phyloP scores from a whole-genome alignment of 2,888 invertebrate species.

The Ganaspis brasiliensis region DNA sequence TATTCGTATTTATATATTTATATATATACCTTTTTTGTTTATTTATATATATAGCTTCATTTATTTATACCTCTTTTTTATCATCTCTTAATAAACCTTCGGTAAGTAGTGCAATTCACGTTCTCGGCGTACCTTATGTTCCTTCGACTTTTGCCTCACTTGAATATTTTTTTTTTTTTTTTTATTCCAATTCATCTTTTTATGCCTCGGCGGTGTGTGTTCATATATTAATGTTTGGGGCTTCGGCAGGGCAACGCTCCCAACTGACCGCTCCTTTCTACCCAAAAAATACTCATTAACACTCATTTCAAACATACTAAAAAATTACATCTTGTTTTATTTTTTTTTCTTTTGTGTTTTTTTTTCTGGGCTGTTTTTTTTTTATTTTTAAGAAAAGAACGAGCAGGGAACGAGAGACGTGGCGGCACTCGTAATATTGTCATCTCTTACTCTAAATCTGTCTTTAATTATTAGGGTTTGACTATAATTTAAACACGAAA shows the following conservation, averaged over 20 bases:
- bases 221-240: conserved; percentile 45
- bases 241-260: conserved; percentile 68
- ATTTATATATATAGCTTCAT: conserved; percentile 79
- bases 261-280: conserved; percentile 61
- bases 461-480: conserved; percentile 41
- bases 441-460: conserved; percentile 72
- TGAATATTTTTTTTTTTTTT: conserved; percentile 48
- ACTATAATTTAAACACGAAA: conserved; percentile 34
- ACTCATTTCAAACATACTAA: conserved; percentile 16
- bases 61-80: conserved; percentile 70
- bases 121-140: conserved; percentile 56
- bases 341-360: conserved; percentile 37
- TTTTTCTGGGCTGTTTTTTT: conserved; percentile 46
- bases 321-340: background rate
- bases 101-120: conserved; percentile 67
- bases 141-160: conserved; percentile 53
- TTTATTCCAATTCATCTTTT: conserved; percentile 25
- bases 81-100: conserved; percentile 69
- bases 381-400: conserved; percentile 14
- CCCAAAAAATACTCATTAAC: conserved; percentile 5
- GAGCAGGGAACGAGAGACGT: conserved; percentile 61
- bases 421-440: conserved; percentile 75
- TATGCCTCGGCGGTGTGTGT: conserved; percentile 39
- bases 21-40: conserved; percentile 79
- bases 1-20: conserved; percentile 68